A percentile compares a stretch with the other conserved stretches of the same genome.
phyloP scores from a whole-genome alignment of 2,797 vertebrate species.

The Xyrichtys novacula region DNA sequence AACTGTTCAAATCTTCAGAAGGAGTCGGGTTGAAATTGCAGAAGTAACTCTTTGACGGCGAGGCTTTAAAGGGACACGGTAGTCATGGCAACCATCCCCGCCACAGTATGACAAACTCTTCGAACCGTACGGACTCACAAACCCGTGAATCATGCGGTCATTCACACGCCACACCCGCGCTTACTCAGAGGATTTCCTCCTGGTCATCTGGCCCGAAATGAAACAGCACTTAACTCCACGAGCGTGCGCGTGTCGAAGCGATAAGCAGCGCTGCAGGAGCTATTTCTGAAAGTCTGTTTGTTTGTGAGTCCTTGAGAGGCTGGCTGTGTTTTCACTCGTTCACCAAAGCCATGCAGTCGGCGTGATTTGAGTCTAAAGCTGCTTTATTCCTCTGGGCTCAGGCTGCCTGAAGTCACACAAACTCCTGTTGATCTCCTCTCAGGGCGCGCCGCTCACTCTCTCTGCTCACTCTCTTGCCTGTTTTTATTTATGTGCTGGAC shows the following conservation, averaged over 20 bases:
- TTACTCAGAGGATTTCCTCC: slow-evolving; percentile 65
- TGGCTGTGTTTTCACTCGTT: slow-evolving; percentile 17
- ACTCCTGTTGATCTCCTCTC: slow-evolving; percentile 69
- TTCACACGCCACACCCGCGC: slow-evolving; percentile 55
- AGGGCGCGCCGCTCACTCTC: slow-evolving; percentile 73
- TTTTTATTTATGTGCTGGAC: slow-evolving; percentile 77
- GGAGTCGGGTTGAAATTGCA: background rate
- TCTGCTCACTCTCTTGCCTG: slow-evolving; percentile 45
- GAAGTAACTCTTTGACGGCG: background rate
- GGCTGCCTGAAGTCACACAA: slow-evolving; percentile 38
- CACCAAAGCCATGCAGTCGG: slow-evolving; percentile 54
- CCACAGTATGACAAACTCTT: slow-evolving; percentile 1
- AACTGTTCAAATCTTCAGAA: background rate
- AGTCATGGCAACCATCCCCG: background rate
- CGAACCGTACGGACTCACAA: slow-evolving; percentile 28
- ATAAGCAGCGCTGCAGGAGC: slow-evolving; percentile 22
- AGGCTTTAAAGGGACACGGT: background rate
- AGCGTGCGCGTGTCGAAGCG: slow-evolving; percentile 14
- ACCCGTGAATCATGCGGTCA: slow-evolving; percentile 56
- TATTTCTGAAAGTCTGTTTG: slow-evolving; percentile 24
- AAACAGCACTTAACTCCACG: slow-evolving; percentile 57
- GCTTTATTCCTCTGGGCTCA: slow-evolving; percentile 29
- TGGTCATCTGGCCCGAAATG: slow-evolving; percentile 30
- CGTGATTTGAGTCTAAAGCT: slow-evolving; percentile 34
- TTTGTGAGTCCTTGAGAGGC: slow-evolving; percentile 13